These are phyloP conservation scores for Campoplex nolae DNA, from an alignment of 2,888 invertebrate species.

Conservation along the genomic window DNA sequence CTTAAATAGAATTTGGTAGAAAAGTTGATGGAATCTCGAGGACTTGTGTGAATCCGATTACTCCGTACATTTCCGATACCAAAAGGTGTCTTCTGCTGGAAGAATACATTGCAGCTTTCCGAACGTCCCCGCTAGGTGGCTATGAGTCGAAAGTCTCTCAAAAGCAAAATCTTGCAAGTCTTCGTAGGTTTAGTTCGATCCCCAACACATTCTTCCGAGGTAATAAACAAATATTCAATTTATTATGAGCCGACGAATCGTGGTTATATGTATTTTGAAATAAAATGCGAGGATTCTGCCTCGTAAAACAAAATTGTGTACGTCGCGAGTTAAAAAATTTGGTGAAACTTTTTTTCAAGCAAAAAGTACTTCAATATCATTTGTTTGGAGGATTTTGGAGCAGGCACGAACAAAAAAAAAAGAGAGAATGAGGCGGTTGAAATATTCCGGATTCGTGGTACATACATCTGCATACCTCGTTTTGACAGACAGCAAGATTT, in stretches of 20 bases:
- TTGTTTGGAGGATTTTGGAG: constrained; percentile 18
- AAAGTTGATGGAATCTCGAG: neutral
- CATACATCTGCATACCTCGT: neutral
- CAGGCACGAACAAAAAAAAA: neutral
- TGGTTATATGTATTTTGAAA: neutral
- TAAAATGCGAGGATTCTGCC: neutral
- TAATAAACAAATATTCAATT: neutral
- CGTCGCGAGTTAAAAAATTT: neutral
- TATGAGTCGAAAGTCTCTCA: too few relatives aligned
- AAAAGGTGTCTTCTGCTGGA: neutral
- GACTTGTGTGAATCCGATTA: neutral
- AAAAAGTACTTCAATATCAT: constrained; percentile 6
- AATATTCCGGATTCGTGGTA: neutral
- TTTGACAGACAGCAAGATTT: constrained; percentile 35
- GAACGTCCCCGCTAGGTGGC: too few relatives aligned
- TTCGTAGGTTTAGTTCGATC: too few relatives aligned
- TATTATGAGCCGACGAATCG: neutral
- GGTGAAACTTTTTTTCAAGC: neutral
- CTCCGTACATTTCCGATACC: neutral
- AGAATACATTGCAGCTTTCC: too few relatives aligned
- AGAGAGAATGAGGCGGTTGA: neutral
- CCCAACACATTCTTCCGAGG: neutral
- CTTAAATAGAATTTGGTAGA: neutral
- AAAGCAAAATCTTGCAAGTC: too few relatives aligned
- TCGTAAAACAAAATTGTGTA: neutral